phyloP scores from a whole-genome alignment of 2,888 invertebrate species.

The Trachelus iudaicus region DNA sequence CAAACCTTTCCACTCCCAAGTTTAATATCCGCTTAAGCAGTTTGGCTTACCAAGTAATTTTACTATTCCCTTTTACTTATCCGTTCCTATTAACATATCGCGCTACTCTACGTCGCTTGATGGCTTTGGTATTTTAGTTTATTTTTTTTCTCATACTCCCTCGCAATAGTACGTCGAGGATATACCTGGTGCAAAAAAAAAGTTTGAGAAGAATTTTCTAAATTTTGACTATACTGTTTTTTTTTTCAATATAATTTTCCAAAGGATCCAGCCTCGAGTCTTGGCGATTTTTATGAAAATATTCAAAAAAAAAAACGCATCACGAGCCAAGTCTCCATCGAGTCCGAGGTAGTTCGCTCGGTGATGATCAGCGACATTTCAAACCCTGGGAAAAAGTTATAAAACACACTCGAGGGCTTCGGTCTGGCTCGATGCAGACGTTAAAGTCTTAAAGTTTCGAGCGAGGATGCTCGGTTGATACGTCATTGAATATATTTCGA shows the following conservation, averaged over 20 bases:
- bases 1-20: background rate
- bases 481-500: background rate
- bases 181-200: background rate
- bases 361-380: background rate
- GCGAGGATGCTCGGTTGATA: background rate
- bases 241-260: background rate
- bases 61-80: background rate
- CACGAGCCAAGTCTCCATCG: background rate
- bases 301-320: background rate
- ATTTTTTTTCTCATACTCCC: too few relatives aligned
- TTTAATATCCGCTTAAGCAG: background rate
- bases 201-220: background rate
- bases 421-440: background rate
- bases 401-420: background rate
- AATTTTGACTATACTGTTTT: background rate
- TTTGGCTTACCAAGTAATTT: background rate
- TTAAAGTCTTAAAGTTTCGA: conserved; percentile 3
- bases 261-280: background rate
- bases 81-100: background rate
- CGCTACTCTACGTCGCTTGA: background rate
- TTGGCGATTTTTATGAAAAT: background rate
- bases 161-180: too few relatives aligned
- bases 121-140: background rate
- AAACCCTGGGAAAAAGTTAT: background rate
- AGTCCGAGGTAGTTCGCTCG: background rate